A percentile compares a stretch with the other conserved stretches of the same genome.
Conservation (phyloP, 2,797 vertebrate genomes). For the Tangara arthus region DNA sequence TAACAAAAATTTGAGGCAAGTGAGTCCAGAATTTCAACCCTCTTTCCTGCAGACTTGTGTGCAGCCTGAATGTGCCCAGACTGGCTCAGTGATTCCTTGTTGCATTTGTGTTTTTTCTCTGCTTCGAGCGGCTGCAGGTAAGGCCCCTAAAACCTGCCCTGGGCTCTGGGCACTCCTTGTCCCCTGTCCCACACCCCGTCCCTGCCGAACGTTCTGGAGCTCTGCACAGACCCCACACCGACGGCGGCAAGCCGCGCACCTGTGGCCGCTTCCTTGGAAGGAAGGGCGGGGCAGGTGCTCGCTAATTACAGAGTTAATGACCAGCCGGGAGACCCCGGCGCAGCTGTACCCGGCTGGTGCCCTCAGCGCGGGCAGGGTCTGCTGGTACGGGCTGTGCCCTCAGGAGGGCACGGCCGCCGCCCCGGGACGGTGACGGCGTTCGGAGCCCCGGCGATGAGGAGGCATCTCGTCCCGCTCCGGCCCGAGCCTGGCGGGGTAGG, state of each 20-base stretch:
- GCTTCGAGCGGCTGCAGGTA: neutral
- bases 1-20: neutral
- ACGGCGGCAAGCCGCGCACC: accelerated
- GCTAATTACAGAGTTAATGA: neutral
- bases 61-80: neutral
- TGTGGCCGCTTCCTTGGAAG: accelerated
- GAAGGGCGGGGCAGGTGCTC: accelerated
- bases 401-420: too few species aligned
- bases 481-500: accelerated
- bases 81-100: accelerated
- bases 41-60: neutral
- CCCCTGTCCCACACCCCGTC: accelerated
- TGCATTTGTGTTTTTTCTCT: neutral
- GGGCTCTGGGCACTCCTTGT: too few species aligned
- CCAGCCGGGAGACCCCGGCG: neutral
- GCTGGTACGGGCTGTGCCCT: neutral
- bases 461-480: neutral
- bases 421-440: neutral
- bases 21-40: neutral
- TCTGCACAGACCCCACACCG: accelerated
- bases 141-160: neutral
- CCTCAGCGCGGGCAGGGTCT: neutral
- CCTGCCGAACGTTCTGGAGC: accelerated
- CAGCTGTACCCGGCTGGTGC: accelerated
- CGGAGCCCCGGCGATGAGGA: accelerated